Evolutionary conservation across 2,888 invertebrate genomes (phyloP), one percentile per base, ranked within the genome.

Genomic region (Macrosoma leucophasiata): DNA sequence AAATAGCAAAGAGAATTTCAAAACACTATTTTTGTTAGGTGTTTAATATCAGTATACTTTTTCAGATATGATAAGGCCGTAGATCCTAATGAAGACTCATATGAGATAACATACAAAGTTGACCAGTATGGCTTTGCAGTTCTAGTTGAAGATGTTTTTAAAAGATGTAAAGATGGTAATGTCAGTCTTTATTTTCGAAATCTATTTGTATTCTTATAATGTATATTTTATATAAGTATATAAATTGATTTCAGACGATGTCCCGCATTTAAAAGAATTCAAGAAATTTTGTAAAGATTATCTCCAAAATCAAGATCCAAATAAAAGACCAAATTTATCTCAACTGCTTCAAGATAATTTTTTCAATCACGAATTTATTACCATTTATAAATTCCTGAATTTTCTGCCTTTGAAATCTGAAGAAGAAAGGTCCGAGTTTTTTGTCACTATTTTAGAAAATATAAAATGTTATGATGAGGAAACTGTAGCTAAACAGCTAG

Each of bases 301-400:
- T 50, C 76, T 95, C 33, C 89, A 93, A 58, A 89, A 90, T 58
- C 62, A 81, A 31, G 89, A 90, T 50, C 86, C 90, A 5, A 68
- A 78, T 19, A 72, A 87, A 48, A 86, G 95, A 33, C 92, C 93
- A 3, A 87, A 86, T 41, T 77, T 95, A 17, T 85, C 87, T 4
- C 85, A 87, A 12, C 76, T 93, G 15, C 72, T 93, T 2, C 72
- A 87, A 30, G 93, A 95, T 71, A 88, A 88, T 25, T 93, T 93
- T 70, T 95, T 93, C 60, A 93, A 91, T 52, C 94, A 95, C 60
- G 93, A 94, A 55, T 95, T 96, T 63, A 90, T 96, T 40, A 82
- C 87, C 12, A 92, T 96, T 48, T 90, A 94, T 63, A 90, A 91
- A 43, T 96, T 95, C 73, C 79, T 96, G 1, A 89, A 89, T 50